Conservation (phyloP, 2,797 vertebrate genomes). For the Alosa sapidissima region DNA sequence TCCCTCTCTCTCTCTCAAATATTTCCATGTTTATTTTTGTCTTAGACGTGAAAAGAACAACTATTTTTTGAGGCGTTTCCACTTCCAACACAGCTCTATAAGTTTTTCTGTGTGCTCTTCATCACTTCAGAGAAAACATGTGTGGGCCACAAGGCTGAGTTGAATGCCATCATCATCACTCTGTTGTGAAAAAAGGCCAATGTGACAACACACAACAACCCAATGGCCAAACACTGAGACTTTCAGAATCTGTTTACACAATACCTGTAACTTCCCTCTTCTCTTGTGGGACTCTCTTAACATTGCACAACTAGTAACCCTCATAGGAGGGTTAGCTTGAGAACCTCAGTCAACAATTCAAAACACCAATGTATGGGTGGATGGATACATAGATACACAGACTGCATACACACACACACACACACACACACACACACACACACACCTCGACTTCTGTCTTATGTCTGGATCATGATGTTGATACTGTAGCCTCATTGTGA, state of each 20-base stretch:
- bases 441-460: no score
- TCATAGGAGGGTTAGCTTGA: background rate
- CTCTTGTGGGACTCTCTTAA: background rate
- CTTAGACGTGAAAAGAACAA: background rate
- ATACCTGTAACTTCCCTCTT: slow-evolving; percentile 12
- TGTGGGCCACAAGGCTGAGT: background rate
- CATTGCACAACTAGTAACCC: background rate
- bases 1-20: no score
- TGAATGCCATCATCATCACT: background rate
- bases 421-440: no score
- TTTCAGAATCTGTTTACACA: slow-evolving; percentile 8
- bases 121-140: background rate
- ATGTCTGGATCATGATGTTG: background rate
- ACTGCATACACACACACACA: background rate
- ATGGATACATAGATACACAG: background rate
- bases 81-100: background rate
- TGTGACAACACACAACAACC: background rate
- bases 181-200: background rate
- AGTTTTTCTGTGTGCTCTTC: background rate
- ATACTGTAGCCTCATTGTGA: background rate
- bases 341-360: background rate
- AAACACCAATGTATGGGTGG: no score
- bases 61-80: background rate
- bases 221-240: background rate
- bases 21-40: background rate